Evolutionary conservation across 2,113 vertebrate genomes (phyloP).

Genomic region (Carassius carassius): DNA sequence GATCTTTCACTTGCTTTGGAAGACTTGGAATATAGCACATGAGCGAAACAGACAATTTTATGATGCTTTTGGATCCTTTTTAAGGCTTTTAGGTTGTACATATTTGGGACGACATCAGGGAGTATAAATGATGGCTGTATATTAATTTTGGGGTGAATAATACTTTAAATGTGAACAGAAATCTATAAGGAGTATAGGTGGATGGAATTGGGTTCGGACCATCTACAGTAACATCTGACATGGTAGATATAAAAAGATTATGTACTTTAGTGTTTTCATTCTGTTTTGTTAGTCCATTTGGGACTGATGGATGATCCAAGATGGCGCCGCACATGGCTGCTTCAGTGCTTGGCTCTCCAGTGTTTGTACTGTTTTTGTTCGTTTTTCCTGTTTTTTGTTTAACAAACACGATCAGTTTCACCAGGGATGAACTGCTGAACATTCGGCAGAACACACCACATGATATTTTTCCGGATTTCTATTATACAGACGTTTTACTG

Average conservation of each 20-base stretch:
- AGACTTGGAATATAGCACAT: not conserved
- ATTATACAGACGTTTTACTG: no score
- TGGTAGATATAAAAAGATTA: not conserved
- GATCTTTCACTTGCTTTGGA: not conserved
- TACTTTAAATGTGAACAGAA: not conserved
- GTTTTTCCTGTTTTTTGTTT: no score
- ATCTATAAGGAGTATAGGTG: not conserved
- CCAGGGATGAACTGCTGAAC: no score
- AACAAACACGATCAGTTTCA: no score
- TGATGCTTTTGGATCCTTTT: not conserved
- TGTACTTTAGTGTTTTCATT: not conserved
- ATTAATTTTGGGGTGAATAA: not conserved
- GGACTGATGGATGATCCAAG: no score
- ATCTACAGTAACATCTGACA: not conserved
- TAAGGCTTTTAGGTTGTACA: not conserved
- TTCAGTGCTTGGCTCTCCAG: no score
- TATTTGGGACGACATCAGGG: not conserved
- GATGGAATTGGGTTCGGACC: not conserved
- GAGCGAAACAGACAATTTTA: not conserved
- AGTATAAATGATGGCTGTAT: not conserved
- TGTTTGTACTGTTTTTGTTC: no score
- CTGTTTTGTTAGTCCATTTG: not conserved
- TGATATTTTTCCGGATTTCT: no score
- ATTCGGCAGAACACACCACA: no score
- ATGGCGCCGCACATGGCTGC: no score